These are phyloP conservation scores for Tachycineta bicolor DNA, from an alignment of 2,113 vertebrate genomes.

Conservation along the genomic window DNA sequence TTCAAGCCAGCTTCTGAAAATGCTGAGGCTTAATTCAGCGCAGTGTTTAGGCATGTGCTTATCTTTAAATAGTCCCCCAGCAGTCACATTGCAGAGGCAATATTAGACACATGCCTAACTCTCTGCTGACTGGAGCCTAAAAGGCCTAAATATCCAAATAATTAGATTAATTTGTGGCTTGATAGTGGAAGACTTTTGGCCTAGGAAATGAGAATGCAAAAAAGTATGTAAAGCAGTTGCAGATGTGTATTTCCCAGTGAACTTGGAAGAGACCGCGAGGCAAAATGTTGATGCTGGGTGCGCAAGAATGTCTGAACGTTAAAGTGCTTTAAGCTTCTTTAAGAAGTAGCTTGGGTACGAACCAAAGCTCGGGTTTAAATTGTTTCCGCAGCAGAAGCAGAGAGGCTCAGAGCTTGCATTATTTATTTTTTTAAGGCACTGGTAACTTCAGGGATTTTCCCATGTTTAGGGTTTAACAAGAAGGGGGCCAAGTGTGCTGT, in stretches of 20 bases:
- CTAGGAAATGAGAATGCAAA: constrained; percentile 9
- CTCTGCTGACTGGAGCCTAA: constrained; percentile 22
- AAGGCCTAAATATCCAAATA: constrained; percentile 17
- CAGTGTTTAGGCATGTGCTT: neutral
- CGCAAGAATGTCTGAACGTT: neutral
- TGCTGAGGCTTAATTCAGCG: neutral
- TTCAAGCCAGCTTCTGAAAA: neutral
- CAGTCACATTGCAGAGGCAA: neutral
- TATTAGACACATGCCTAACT: constrained; percentile 11
- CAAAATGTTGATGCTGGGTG: neutral
- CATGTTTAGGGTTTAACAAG: constrained; percentile 5
- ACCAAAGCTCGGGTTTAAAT: neutral
- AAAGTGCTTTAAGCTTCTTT: constrained; percentile 26
- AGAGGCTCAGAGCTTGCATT: neutral
- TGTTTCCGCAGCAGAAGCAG: constrained; percentile 10
- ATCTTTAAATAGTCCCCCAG: constrained; percentile 32
- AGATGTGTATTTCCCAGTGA: neutral
- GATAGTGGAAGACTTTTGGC: constrained; percentile 36
- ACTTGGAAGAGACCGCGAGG: neutral
- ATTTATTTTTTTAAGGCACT: constrained; percentile 4
- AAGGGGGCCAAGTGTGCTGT: neutral
- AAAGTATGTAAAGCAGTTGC: constrained; percentile 35
- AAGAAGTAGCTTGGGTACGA: constrained; percentile 4
- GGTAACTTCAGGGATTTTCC: constrained; percentile 35
- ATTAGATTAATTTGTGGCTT: constrained; percentile 51